Evolutionary conservation across 2,797 vertebrate genomes (phyloP), one percentile per base, ranked within the genome.

Genomic region (Meda fulgida): DNA sequence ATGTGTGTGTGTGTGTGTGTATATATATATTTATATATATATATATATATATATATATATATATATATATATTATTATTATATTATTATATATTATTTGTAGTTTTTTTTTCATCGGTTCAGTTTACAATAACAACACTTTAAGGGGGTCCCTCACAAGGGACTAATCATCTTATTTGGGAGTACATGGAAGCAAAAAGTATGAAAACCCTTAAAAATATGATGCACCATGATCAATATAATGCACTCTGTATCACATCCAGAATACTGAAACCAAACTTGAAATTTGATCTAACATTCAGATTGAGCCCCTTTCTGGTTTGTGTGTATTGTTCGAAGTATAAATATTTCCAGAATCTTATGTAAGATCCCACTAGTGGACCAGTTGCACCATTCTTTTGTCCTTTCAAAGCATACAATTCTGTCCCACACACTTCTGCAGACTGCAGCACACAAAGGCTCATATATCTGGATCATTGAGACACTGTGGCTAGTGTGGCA

Each of bases 381-480:
- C 69, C 38, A 65, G 29, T 65, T 65, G 48, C 10, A 14, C 80
- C 70, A 72, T 86, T 65, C 84, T 53, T 87, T 86, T 87, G 69
- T 85, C 86, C 77, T 66, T 67, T 48, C 43, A 40, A 69, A 71
- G 72, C 34, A 18, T n/a, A 29, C 31, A 11, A 14, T 58, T 43
- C 53, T 53, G 40, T 63, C 53, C 83, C 72, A 55, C 82, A 66
- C 26, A 43, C 51, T 73, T 83, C 48, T 53, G 46, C 16, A 48
- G 46, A 18, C 63, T 69, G 40, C 63, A 43, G 55, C 84, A 78
- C 77, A 88, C 87, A 88, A 87, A 81, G 80, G 43, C 80, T 65
- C 71, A 31, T 51, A 26, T 65, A 51, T 69, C 72, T 63, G 26
- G 7, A 73, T 65, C 29, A 48, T 21, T 7, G 31, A 58, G 29